Evolutionary conservation across 1,140 invertebrate species (phyloP).

Genomic region (Temnothorax nylanderi): DNA sequence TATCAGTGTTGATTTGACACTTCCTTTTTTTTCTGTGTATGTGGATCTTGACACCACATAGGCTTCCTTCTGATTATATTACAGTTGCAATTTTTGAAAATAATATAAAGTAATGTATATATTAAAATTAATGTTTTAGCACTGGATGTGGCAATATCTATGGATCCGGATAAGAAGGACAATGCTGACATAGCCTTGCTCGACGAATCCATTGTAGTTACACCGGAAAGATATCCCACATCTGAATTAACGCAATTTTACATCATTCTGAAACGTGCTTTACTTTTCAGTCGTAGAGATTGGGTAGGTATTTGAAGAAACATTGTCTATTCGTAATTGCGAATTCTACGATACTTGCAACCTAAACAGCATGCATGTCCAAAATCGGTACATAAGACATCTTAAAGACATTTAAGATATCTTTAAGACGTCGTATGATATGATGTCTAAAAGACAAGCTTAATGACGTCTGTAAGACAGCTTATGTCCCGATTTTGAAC

Average conservation of each 20-base stretch:
- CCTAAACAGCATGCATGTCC: no score
- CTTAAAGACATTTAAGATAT: no score
- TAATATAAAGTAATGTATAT: constrained; percentile 2
- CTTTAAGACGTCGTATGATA: no score
- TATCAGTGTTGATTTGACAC: no score
- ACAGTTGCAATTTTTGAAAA: not conserved
- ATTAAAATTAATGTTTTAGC: constrained; percentile 50
- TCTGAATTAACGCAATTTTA: constrained; percentile 93
- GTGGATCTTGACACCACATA: no score
- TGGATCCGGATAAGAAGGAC: constrained; percentile 88
- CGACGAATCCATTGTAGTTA: constrained; percentile 86
- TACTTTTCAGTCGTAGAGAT: constrained; percentile 93
- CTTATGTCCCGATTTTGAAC: no score
- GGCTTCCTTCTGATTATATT: not conserved
- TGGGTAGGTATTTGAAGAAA: constrained; percentile 87
- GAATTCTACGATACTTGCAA: not conserved
- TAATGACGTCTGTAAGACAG: no score
- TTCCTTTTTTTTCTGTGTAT: not conserved
- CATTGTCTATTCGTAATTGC: not conserved
- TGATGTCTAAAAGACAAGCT: no score
- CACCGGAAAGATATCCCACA: constrained; percentile 91
- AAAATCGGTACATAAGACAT: no score
- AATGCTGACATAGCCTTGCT: constrained; percentile 89
- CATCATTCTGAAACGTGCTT: constrained; percentile 91
- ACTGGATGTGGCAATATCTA: constrained; percentile 86